Evolutionary conservation across 2,113 vertebrate genomes (phyloP).

Genomic region (Thymallus thymallus): DNA sequence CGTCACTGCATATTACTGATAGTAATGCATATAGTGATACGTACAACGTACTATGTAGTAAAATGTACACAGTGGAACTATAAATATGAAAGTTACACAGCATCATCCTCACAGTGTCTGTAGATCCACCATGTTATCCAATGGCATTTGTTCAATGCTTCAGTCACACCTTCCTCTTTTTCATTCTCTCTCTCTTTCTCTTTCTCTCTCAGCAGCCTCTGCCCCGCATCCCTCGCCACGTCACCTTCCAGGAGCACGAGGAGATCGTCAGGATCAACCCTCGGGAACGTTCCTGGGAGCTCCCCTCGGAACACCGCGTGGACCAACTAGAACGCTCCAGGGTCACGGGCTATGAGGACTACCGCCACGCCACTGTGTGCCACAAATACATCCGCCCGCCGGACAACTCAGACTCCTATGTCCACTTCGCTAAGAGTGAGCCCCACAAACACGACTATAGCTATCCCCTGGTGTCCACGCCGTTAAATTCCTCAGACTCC

Average conservation of each 20-base stretch:
- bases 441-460: conserved; percentile 92
- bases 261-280: conserved; percentile 98
- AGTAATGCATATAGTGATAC: background rate
- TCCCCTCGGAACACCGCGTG: conserved; percentile 32
- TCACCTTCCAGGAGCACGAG: conserved; percentile 91
- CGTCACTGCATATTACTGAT: too few relatives aligned
- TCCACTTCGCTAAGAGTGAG: conserved; percentile 90
- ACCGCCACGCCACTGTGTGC: conserved; percentile 88
- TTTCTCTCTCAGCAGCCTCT: conserved; percentile 48
- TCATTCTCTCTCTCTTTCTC: background rate
- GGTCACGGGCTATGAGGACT: conserved; percentile 95
- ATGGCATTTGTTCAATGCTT: background rate
- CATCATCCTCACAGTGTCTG: too few relatives aligned
- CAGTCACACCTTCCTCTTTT: background rate
- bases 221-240: conserved; percentile 80
- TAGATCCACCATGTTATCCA: too few relatives aligned
- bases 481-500: conserved; percentile 76
- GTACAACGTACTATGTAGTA: too few relatives aligned
- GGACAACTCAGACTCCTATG: conserved; percentile 87
- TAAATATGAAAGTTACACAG: too few relatives aligned
- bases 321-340: conserved; percentile 77
- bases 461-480: conserved; percentile 85
- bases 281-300: conserved; percentile 84
- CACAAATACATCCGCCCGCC: conserved; percentile 79
- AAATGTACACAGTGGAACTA: too few relatives aligned